Conservation (phyloP, 2,113 vertebrate species). For the Isurus oxyrinchus region DNA sequence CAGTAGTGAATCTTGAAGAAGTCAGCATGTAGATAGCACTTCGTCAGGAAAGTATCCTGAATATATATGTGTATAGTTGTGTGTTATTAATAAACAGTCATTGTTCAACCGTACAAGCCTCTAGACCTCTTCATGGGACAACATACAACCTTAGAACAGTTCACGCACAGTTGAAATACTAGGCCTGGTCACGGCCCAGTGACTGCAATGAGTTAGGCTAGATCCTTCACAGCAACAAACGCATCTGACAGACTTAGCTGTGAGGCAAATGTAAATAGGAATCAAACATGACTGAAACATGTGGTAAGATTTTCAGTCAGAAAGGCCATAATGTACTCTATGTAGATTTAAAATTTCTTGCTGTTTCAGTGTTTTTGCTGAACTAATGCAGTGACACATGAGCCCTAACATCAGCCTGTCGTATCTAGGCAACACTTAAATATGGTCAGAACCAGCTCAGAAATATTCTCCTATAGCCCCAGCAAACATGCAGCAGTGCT, state of each 20-base stretch:
- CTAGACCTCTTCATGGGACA: too few species aligned
- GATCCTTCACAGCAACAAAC: not conserved
- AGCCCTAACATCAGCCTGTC: not conserved
- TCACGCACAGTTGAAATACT: not conserved
- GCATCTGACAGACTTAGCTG: slow-evolving; percentile 33
- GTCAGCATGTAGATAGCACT: too few species aligned
- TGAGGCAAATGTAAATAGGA: slow-evolving; percentile 29
- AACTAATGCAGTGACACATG: not conserved
- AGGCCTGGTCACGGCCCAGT: not conserved
- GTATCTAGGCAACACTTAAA: not conserved
- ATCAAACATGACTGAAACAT: slow-evolving; percentile 27
- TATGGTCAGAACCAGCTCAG: slow-evolving; percentile 11
- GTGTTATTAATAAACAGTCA: too few species aligned
- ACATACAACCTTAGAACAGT: too few species aligned
- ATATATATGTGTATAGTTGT: too few species aligned
- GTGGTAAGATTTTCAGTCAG: slow-evolving; percentile 21
- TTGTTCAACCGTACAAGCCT: too few species aligned
- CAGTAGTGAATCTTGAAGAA: too few species aligned
- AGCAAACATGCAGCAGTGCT: not conserved
- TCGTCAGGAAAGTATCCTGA: too few species aligned
- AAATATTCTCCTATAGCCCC: not conserved
- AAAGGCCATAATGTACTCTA: slow-evolving; percentile 19
- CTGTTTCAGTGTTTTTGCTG: not conserved
- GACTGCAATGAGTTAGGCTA: not conserved
- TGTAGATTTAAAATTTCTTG: slow-evolving; percentile 5